Evolutionary conservation across 2,888 invertebrate genomes (phyloP).

Genomic region (Cabera pusaria): DNA sequence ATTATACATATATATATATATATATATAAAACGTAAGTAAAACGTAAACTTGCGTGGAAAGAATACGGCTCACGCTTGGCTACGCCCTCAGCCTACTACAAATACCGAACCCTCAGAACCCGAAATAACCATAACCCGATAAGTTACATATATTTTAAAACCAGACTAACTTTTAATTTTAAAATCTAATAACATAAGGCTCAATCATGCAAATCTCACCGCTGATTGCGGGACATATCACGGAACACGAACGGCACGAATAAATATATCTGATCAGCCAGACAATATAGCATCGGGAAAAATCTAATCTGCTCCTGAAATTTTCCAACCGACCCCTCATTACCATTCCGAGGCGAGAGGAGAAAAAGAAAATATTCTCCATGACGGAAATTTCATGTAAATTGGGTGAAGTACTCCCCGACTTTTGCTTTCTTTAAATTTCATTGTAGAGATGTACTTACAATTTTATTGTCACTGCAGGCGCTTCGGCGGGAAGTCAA

Average conservation of each 20-base stretch:
- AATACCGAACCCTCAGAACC: too few relatives aligned
- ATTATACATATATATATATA: too few relatives aligned
- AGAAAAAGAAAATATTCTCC: constrained; percentile 64
- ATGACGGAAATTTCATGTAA: constrained; percentile 75
- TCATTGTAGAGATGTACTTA: constrained; percentile 43
- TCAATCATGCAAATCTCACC: constrained; percentile 13
- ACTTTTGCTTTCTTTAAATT: constrained; percentile 61
- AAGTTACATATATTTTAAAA: too few relatives aligned
- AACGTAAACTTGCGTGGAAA: too few relatives aligned
- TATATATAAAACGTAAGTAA: too few relatives aligned
- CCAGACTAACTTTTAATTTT: too few relatives aligned
- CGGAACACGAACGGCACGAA: constrained; percentile 14
- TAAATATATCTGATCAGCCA: constrained; percentile 39
- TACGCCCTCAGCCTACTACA: too few relatives aligned
- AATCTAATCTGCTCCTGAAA: constrained; percentile 69
- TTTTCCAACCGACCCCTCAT: constrained; percentile 70
- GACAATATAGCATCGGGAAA: constrained; percentile 51
- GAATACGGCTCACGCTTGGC: too few relatives aligned
- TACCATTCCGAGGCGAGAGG: constrained; percentile 66
- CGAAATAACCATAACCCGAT: too few relatives aligned
- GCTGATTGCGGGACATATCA: constrained; percentile 13
- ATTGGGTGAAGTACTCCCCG: constrained; percentile 61
- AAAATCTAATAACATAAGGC: too few relatives aligned
- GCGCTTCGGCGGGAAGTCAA: constrained; percentile 44
- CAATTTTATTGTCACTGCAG: constrained; percentile 53